phyloP scores from a whole-genome alignment of 2,888 invertebrate species.

The Merodon equestris region DNA sequence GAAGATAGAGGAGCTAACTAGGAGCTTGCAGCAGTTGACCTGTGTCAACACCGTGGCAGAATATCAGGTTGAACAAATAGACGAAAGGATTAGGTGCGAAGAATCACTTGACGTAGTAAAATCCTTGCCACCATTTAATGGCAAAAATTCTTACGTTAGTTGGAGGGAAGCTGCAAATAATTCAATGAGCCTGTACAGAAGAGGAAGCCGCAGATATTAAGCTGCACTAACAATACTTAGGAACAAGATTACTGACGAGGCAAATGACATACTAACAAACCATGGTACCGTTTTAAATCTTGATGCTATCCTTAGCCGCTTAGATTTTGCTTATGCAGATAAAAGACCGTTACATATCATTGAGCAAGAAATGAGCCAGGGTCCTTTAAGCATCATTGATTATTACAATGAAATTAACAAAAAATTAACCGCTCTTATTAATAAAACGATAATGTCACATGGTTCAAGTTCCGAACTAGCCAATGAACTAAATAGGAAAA shows the following conservation, averaged over 20 bases:
- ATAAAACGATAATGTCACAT: slow-evolving; percentile 2
- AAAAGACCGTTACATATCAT: slow-evolving; percentile 55
- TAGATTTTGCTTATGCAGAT: slow-evolving; percentile 66
- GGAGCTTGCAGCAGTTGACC: not conserved
- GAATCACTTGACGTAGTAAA: not conserved
- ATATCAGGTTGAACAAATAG: not conserved
- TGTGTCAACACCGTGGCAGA: not conserved
- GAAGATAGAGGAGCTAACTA: not conserved
- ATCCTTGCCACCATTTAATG: not conserved
- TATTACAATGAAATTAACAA: not conserved
- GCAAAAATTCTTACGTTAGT: not conserved
- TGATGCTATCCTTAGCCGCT: slow-evolving; percentile 51
- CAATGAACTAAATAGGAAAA: not conserved
- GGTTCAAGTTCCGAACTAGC: not conserved
- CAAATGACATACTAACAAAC: slow-evolving; percentile 35
- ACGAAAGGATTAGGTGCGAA: not conserved
- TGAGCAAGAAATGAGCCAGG: not conserved
- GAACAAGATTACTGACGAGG: slow-evolving; percentile 35
- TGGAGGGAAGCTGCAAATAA: not conserved
- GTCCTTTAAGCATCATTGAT: not conserved
- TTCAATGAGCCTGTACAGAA: not conserved
- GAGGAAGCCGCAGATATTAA: not conserved
- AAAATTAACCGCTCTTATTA: not conserved
- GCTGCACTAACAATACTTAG: slow-evolving; percentile 34
- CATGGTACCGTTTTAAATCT: slow-evolving; percentile 56